Conservation (phyloP, 2,888 invertebrate species). For the Eugnorisma glareosa region DNA sequence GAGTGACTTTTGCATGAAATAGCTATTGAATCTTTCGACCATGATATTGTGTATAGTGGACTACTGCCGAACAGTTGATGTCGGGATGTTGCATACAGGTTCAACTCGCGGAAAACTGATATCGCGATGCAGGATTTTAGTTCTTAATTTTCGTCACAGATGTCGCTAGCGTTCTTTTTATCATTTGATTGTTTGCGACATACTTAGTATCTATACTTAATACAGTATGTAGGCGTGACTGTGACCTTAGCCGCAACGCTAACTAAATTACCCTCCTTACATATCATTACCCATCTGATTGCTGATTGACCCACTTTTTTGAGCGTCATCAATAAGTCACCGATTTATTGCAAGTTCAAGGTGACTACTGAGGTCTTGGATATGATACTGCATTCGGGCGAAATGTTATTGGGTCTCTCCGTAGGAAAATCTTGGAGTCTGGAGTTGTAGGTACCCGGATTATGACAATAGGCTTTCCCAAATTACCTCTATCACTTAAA, state of each 20-base stretch:
- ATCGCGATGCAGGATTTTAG: not conserved
- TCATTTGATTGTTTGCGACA: not conserved
- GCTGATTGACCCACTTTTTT: constrained; percentile 83
- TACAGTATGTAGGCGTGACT: constrained; percentile 36
- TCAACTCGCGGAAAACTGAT: not conserved
- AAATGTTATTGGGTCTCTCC: not conserved
- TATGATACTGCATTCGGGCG: not conserved
- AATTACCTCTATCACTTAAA: not conserved
- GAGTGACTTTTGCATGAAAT: too few relatives aligned
- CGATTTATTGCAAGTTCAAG: constrained; percentile 54
- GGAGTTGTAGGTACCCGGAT: not conserved
- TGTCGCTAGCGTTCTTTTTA: not conserved
- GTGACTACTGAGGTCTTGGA: constrained; percentile 11
- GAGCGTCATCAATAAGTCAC: constrained; percentile 67
- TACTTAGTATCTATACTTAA: not conserved
- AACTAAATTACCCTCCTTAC: constrained; percentile 84
- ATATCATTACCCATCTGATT: constrained; percentile 85
- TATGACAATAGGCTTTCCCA: not conserved
- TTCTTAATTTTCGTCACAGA: not conserved
- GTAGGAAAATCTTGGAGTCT: not conserved
- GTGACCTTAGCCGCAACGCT: constrained; percentile 75
- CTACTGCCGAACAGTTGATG: not conserved
- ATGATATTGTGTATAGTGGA: not conserved
- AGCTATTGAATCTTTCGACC: not conserved
- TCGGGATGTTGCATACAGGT: not conserved